These are phyloP conservation scores for Cossypha caffra DNA, from an alignment of 2,797 vertebrate genomes.

Conservation along the genomic window DNA sequence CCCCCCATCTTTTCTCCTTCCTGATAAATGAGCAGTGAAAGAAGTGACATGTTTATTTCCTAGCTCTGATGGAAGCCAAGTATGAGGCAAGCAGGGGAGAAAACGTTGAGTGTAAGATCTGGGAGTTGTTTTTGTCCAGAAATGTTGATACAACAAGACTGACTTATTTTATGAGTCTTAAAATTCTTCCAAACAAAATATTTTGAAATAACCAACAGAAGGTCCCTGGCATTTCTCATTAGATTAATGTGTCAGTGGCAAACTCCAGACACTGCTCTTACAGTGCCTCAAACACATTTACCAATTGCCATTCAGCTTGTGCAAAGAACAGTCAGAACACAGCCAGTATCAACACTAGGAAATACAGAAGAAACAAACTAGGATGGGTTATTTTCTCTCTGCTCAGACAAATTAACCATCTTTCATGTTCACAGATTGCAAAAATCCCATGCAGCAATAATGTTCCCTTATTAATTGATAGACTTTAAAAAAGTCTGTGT, in stretches of 20 bases:
- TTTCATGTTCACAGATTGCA: background rate
- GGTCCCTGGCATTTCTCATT: background rate
- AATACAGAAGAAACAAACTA: background rate
- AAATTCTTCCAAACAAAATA: conserved; percentile 2
- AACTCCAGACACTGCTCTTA: background rate
- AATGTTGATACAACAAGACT: background rate
- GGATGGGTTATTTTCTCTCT: background rate
- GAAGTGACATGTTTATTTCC: background rate
- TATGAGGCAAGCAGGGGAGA: background rate
- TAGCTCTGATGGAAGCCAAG: background rate
- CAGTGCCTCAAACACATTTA: background rate
- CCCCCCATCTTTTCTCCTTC: background rate
- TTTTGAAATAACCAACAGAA: background rate
- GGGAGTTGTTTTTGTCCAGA: background rate
- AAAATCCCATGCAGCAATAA: background rate
- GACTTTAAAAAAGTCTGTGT: background rate
- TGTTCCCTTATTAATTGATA: fast-evolving
- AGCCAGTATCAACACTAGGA: background rate
- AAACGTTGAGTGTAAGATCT: background rate
- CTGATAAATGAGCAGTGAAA: background rate
- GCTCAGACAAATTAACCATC: background rate
- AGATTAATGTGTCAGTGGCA: background rate
- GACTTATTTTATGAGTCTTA: background rate
- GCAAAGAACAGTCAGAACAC: background rate
- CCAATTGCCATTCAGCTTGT: background rate